Evolutionary conservation across 37 sponge, comb jelly and placozoan species (phyloP), one percentile per base, ranked within the genome.

Genomic region (Corticium candelabrum): DNA sequence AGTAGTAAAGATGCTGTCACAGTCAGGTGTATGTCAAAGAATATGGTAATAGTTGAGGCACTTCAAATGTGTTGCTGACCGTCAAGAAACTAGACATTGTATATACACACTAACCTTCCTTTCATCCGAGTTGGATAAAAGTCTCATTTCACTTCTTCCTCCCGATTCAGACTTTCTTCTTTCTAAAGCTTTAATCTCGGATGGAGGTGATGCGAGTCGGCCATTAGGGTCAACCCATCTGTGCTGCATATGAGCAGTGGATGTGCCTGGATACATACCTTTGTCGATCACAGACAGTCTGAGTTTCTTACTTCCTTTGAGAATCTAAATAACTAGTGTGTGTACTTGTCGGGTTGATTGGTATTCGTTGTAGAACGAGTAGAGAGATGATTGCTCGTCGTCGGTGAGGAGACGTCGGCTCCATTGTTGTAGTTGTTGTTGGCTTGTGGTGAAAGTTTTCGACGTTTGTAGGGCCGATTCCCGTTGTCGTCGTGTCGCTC

Each of bases 181-280:
- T 0, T 36, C 27, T 27, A 72, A 34, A 4, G 68, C 35, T 37
- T 76, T 56, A 1, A 41, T 37, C 2, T 74, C 67, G 30, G 75
- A 35, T 1, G 91, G 91, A 5, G 91, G 91, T 0, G 88, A 41
- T 34, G 72, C 27, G 35, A 85, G 85, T 71, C 79, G 78, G 33
- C 91, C 91, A 3, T 78, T 69, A 35, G 82, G 35, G 69, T 87
- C 83, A 39, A 87, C 85, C 91, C 91, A 90, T 15, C 73, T 75
- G 80, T 82, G 87, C 50, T 74, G 69, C 39, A 80, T 84, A 40
- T 80, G 82, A 34, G 87, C 80, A 67, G 76, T 69, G 31, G 67
- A 77, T 30, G 85, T 74, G 38, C 79, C 67, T 31, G 91, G 87
- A 1, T 86, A 34, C 34, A 37, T 68, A 11, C 88, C 91, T 32